phyloP scores from a whole-genome alignment of 2,888 invertebrate genomes.

The Venusia cambrica region DNA sequence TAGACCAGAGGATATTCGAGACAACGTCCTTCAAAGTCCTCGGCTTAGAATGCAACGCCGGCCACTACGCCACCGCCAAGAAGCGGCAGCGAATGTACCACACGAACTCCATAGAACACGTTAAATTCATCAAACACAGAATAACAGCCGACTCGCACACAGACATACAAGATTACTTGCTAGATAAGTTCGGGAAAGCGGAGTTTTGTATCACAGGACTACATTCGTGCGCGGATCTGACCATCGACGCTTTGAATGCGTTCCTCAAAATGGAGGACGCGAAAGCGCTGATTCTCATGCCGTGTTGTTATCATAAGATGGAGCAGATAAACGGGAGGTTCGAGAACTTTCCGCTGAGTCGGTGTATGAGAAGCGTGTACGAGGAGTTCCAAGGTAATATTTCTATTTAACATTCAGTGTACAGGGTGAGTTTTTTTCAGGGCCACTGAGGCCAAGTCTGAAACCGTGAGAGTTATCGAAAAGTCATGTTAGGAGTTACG shows the following conservation, averaged over 20 bases:
- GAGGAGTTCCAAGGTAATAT: no score
- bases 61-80: conserved; percentile 79
- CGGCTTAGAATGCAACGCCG: conserved; percentile 84
- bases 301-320: conserved; percentile 91
- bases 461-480: no score
- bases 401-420: no score
- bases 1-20: conserved; percentile 84
- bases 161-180: conserved; percentile 60
- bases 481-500: no score
- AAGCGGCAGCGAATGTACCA: conserved; percentile 80
- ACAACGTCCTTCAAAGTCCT: conserved; percentile 82
- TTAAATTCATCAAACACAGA: conserved; percentile 81
- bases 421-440: no score
- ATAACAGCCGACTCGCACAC: conserved; percentile 74
- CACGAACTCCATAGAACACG: conserved; percentile 66
- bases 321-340: conserved; percentile 53
- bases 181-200: conserved; percentile 54
- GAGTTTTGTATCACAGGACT: conserved; percentile 80
- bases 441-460: no score
- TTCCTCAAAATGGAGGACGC: conserved; percentile 82
- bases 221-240: conserved; percentile 90
- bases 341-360: conserved; percentile 85
- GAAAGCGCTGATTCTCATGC: conserved; percentile 83
- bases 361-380: conserved; percentile 59
- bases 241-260: conserved; percentile 83